These are phyloP conservation scores for Semaprochilodus insignis DNA, from an alignment of 2,797 vertebrate genomes.

Conservation along the genomic window DNA sequence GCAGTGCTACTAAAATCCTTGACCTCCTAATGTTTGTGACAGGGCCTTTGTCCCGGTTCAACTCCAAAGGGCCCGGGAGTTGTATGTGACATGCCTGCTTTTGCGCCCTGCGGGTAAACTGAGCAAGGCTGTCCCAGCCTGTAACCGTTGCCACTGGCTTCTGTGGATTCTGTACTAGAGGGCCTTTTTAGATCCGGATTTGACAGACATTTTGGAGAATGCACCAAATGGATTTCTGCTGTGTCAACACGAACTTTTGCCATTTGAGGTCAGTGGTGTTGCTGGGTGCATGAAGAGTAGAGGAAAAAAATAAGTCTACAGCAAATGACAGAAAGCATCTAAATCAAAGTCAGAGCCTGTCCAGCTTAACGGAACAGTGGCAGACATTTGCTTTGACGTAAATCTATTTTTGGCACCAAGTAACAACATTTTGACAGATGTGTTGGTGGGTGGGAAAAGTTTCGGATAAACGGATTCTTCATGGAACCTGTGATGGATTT, in stretches of 20 bases:
- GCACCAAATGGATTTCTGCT: conserved; percentile 9
- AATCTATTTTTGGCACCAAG: conserved; percentile 5
- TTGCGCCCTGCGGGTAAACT: conserved; percentile 31
- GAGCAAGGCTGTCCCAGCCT: conserved; percentile 27
- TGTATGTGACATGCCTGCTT: conserved; percentile 46
- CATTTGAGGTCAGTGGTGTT: conserved; percentile 9
- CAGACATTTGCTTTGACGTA: conserved; percentile 11
- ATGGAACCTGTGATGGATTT: not conserved
- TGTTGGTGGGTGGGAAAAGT: not conserved
- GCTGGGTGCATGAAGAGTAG: not conserved
- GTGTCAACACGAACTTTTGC: not conserved
- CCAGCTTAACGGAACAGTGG: conserved; percentile 6
- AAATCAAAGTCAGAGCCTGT: conserved; percentile 29
- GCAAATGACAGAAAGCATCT: conserved; percentile 31
- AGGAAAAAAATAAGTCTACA: not conserved
- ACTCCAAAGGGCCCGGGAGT: conserved; percentile 23
- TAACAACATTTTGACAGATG: not conserved
- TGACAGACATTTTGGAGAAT: conserved; percentile 26
- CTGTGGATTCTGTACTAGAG: not conserved
- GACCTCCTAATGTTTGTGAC: conserved; percentile 39
- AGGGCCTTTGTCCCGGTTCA: conserved; percentile 33
- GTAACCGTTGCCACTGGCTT: conserved; percentile 39
- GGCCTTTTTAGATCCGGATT: not conserved
- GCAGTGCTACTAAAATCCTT: conserved; percentile 21
- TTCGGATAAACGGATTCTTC: not conserved